phyloP scores from a whole-genome alignment of 1,140 invertebrate genomes.

The Drosophila melanogaster region DNA sequence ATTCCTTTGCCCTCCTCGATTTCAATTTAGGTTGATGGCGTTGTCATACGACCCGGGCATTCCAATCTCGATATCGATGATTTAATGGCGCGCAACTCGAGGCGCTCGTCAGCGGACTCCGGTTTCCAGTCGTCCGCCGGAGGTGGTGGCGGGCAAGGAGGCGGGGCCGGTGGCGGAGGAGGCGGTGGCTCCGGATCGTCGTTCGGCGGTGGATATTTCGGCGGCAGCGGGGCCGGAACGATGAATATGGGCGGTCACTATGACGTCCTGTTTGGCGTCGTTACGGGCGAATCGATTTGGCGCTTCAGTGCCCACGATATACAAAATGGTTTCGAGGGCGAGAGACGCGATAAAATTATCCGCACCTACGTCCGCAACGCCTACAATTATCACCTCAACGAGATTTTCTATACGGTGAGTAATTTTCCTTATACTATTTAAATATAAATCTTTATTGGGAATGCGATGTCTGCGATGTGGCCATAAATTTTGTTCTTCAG shows the following conservation, averaged over 20 bases:
- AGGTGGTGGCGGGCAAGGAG: conserved; percentile 19
- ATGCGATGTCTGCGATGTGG: conserved; percentile 4
- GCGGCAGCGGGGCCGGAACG: conserved; percentile 45
- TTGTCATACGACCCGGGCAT: conserved; percentile 85
- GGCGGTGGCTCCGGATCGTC: conserved; percentile 53
- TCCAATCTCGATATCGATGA: conserved; percentile 87
- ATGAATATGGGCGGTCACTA: conserved; percentile 86
- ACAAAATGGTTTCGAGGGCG: conserved; percentile 94
- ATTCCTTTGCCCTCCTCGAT: conserved; percentile 46
- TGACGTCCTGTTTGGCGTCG: conserved; percentile 93
- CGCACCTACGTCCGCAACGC: conserved; percentile 97
- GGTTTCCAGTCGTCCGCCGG: conserved; percentile 55
- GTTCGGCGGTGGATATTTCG: conserved; percentile 63
- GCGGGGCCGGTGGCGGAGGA: conserved; percentile 21
- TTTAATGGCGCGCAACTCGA: conserved; percentile 84
- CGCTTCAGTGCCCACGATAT: conserved; percentile 93
- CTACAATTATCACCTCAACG: conserved; percentile 96
- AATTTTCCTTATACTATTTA: neutral
- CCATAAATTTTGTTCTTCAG: conserved; percentile 68
- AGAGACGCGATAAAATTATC: conserved; percentile 94
- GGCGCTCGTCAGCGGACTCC: conserved; percentile 72
- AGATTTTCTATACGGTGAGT: conserved; percentile 96
- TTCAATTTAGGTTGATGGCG: conserved; percentile 85
- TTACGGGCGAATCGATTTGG: conserved; percentile 93
- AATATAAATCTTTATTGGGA: neutral